Percentiles rank a stretch among this genome's conserved stretches.
phyloP scores from a whole-genome alignment of 2,888 invertebrate species.

The Thelaira solivaga region DNA sequence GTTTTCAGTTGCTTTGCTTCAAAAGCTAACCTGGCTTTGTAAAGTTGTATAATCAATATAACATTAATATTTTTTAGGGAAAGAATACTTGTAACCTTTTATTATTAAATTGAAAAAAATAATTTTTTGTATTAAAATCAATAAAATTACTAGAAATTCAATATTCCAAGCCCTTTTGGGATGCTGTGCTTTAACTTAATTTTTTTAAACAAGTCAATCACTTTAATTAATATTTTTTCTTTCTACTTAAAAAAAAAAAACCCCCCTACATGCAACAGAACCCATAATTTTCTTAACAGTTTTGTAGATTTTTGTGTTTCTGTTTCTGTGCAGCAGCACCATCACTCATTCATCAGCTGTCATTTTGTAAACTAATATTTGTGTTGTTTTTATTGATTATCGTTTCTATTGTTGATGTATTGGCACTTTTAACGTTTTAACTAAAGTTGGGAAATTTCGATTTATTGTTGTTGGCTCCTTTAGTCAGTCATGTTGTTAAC shows the following conservation, averaged over 20 bases:
- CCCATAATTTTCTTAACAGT: slow-evolving; percentile 1
- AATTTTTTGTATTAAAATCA: no score
- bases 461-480: not conserved
- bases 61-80: no score
- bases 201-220: not conserved
- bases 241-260: no score
- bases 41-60: no score
- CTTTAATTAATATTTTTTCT: slow-evolving; percentile 8
- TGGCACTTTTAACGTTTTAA: slow-evolving; percentile 1
- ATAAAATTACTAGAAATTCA: no score
- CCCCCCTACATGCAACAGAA: not conserved
- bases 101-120: no score
- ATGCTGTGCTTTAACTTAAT: no score
- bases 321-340: not conserved
- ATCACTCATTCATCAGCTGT: slow-evolving; percentile 32
- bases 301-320: not conserved
- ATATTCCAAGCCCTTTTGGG: no score
- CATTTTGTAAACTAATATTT: slow-evolving; percentile 12
- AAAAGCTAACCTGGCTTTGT: no score
- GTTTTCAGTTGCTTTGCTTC: no score
- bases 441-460: not conserved
- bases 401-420: not conserved
- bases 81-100: no score
- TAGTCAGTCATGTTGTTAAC: slow-evolving; percentile 5
- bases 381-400: slow-evolving; percentile 4